Percentiles rank a stretch among this genome's conserved stretches.
Evolutionary conservation across 2,888 invertebrate genomes (phyloP).

Genomic region (Limnephilus rhombicus): DNA sequence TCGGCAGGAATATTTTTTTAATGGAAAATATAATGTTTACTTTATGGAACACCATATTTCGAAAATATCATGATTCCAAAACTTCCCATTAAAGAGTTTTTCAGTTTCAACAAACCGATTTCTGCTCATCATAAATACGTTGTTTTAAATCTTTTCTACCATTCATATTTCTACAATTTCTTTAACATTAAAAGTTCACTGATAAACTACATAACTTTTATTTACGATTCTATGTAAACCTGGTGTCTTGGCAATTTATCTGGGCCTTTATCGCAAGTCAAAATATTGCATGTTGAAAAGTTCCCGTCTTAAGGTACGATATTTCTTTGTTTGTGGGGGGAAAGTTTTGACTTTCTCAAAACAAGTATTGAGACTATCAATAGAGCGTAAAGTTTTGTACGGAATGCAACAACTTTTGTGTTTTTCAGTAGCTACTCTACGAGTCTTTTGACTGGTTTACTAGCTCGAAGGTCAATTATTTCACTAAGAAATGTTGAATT

Average conservation of each 20-base stretch:
- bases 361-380: not conserved
- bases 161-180: too few species aligned
- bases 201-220: too few species aligned
- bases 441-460: not conserved
- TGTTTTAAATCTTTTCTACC: not conserved
- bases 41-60: too few species aligned
- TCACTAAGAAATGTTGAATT: not conserved
- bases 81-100: not conserved
- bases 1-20: too few species aligned
- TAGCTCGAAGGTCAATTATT: not conserved
- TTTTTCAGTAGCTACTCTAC: not conserved
- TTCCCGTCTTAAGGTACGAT: not conserved
- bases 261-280: not conserved
- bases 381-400: not conserved
- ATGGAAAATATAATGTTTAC: too few species aligned
- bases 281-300: not conserved
- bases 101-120: too few species aligned
- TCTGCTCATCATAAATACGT: too few species aligned
- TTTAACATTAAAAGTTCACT: not conserved
- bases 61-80: too few species aligned
- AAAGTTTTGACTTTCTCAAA: not conserved
- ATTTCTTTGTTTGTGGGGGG: not conserved
- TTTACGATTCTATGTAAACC: not conserved
- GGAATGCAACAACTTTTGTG: not conserved
- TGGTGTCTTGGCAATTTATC: not conserved